A percentile compares a stretch with the other conserved stretches of the same genome.
These are phyloP conservation scores for Neelides sp. DNA, from an alignment of 1,140 invertebrate species.

Conservation along the genomic window DNA sequence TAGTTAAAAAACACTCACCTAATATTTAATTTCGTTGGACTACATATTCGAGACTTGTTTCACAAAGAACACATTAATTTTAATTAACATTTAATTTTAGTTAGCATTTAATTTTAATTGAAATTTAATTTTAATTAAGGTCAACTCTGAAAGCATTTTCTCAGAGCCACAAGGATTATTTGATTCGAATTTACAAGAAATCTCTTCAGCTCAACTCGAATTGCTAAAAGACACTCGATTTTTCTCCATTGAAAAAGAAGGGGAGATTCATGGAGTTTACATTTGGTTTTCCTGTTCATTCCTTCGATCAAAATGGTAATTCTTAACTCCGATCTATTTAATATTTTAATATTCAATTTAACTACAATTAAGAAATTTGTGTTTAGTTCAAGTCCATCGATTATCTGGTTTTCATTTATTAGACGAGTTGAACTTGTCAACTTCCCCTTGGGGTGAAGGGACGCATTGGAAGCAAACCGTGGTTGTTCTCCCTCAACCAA, in stretches of 20 bases:
- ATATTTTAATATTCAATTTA: background rate
- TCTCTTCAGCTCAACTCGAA: slow-evolving; percentile 32
- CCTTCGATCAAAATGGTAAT: too few species aligned
- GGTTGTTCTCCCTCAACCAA: slow-evolving; percentile 40
- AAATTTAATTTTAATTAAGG: too few species aligned
- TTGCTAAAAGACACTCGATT: slow-evolving; percentile 35
- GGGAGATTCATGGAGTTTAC: slow-evolving; percentile 56
- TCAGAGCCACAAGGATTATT: slow-evolving; percentile 35
- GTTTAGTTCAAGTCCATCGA: too few species aligned
- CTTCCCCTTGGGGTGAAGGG: slow-evolving; percentile 54
- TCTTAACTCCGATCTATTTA: too few species aligned
- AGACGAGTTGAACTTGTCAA: slow-evolving; percentile 47
- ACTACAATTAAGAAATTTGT: too few species aligned
- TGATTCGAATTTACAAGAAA: slow-evolving; percentile 34
- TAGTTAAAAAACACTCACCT: too few species aligned
- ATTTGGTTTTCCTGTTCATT: slow-evolving; percentile 40
- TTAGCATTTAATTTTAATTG: too few species aligned
- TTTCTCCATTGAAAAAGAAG: slow-evolving; percentile 40
- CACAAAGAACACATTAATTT: slow-evolving; percentile 13
- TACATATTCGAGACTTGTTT: too few species aligned
- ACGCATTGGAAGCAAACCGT: slow-evolving; percentile 98
- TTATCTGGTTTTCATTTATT: background rate
- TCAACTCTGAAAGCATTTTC: slow-evolving; percentile 37
- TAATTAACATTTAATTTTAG: slow-evolving; percentile 15
- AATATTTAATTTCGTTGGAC: too few species aligned